These are phyloP conservation scores for Lycopodina hypogea DNA, from an alignment of 37 sponge, comb jelly and placozoan species.

Conservation along the genomic window DNA sequence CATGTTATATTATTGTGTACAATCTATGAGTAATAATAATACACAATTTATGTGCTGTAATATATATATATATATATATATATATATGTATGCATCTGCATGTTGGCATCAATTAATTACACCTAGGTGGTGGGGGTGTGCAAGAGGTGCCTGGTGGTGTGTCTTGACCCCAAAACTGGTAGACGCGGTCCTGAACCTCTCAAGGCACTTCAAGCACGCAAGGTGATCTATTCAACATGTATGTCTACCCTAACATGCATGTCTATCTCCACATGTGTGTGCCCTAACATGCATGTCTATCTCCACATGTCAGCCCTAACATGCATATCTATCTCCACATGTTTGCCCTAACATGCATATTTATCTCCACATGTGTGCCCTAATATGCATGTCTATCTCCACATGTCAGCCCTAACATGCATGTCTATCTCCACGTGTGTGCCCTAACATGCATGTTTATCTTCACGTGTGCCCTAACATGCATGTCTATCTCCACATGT, in stretches of 20 bases:
- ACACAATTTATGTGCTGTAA: not conserved
- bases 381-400: too few species aligned
- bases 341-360: too few species aligned
- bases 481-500: too few species aligned
- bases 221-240: conserved; percentile 39
- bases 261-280: not conserved
- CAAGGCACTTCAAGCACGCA: conserved; percentile 36
- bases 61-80: not conserved
- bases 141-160: conserved; percentile 71
- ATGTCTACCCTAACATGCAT: too few species aligned
- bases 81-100: not conserved
- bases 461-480: too few species aligned
- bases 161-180: conserved; percentile 70
- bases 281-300: not conserved
- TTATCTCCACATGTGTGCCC: too few species aligned
- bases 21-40: too few species aligned
- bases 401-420: too few species aligned
- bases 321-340: too few species aligned
- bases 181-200: conserved; percentile 32
- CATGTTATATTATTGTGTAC: too few species aligned
- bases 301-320: not conserved
- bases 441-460: too few species aligned
- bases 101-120: not conserved
- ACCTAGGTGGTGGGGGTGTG: conserved; percentile 61
- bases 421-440: too few species aligned